Base-by-base conservation (phyloP, 1,140 invertebrate genomes). In the Drosophila watanabei region DNA sequence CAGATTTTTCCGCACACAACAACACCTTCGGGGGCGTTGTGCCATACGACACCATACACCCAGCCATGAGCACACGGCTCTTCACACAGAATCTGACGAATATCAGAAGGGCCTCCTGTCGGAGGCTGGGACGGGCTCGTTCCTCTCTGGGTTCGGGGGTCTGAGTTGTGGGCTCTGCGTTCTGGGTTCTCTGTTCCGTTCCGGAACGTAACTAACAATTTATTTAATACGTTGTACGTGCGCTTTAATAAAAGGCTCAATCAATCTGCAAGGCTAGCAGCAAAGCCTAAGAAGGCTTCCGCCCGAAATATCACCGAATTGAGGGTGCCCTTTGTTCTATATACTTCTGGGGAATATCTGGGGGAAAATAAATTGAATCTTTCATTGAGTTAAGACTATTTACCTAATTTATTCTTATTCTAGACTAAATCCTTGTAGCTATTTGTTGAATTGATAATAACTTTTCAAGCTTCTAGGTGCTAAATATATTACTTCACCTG, bases 161-260 rank as follows among this genome's bases (percentile, higher is more conserved):
- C 18, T 14, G 46, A 20, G 45, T 14, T 2, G 13, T 37, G 33
- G 33, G 35, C 0, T 4, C 20, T 56, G 33, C 14, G 18, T 9
- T 37, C 52, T 56, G 52, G 52, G 52, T 10, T 56, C 54, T 57
- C 2, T 51, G 75, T 69, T 78, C 77, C 76, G 76, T 78, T 75
- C 75, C 61, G 73, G 62, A 85, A 89, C 89, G 90, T 92, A 92
- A 90, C 89, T 92, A 92, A 92, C 86, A 92, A 92, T 92, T 92
- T 92, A 92, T 92, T 92, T 92, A 92, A 92, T 92, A 89, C 75
- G 89, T 71, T 89, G 76, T 92, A 92, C 90, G 89, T 92, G 89
- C 82, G 86, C 90, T 91, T 92, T 92, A 89, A 89, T 89, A 89
- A 89, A 89, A 89, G 86, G 86, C 81, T 90, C 82, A 89, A 89